Base-by-base conservation (phyloP, 2,888 invertebrate species). In the Drosophila merina region DNA sequence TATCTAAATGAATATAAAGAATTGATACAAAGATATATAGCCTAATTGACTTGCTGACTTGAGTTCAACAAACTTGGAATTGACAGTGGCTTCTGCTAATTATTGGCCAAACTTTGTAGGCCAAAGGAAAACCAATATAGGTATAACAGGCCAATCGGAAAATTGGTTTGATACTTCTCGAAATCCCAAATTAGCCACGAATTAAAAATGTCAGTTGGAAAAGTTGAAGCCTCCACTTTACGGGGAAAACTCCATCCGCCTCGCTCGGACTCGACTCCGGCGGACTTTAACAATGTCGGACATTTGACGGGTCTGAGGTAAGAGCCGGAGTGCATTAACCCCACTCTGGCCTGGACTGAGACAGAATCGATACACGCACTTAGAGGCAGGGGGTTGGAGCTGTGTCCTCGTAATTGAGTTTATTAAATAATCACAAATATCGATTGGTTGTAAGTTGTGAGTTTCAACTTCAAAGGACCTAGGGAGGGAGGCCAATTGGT, bases 351-450 rank as follows among this genome's bases (percentile, higher is more conserved):
- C 2, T 2, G 30, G 33, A 8, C n/a, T 10, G 45, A 25, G 38
- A 10, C 20, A 48, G 48, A 14, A 48, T 48, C 45, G 54, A 71
- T 60, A 69, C 62, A 55, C 62, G 69, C 57, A 54, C 54, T 57
- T 58, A 47, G 45, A 31, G 66, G 45, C n/a, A 8, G 3, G 57
- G 30, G 14, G 14, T 48, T 33, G 49, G 25, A 57, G 59, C 54
- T 70, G 60, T 73, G 70, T 47, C 48, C 47, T 36, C 47, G 70
- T 86, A 83, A 88, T 81, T 86, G 79, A 78, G 79, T 72, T 75
- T 79, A 88, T 85, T 76, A 85, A 85, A 85, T 88, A 85, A 84
- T 84, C 87, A 85, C 84, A 86, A 86, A 86, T 85, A 85, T 85
- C 88, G 85, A 85, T 85, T 88, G 57, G 36, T 45, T 51, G 62